Percentiles rank a stretch among this genome's conserved stretches.
These are phyloP conservation scores for Acrobeloides nanus DNA, from an alignment of 2,888 invertebrate species.

Conservation along the genomic window DNA sequence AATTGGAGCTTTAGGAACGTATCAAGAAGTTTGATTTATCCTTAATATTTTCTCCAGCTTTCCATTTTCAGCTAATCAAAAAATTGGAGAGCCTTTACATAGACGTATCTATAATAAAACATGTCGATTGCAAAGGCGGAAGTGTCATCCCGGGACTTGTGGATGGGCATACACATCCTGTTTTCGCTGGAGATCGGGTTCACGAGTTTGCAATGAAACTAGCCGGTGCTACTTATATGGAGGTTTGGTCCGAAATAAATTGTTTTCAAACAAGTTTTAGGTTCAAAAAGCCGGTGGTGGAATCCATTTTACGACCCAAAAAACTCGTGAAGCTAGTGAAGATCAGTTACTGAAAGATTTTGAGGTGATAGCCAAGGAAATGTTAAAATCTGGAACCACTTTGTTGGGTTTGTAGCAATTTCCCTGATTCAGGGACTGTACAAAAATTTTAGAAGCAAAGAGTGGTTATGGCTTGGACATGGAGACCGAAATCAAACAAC, in stretches of 20 bases:
- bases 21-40: no score
- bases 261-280: conserved; percentile 36
- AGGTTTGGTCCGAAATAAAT: conserved; percentile 46
- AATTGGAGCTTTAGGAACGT: no score
- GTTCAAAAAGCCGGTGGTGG: conserved; percentile 63
- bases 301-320: conserved; percentile 62
- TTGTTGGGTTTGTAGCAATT: no score
- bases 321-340: conserved; percentile 59
- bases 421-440: no score
- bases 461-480: conserved; percentile 62
- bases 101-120: no score
- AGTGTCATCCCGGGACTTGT: conserved; percentile 57
- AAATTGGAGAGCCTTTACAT: no score
- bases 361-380: conserved; percentile 32
- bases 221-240: conserved; percentile 63
- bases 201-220: conserved; percentile 65
- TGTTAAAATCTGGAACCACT: conserved; percentile 50
- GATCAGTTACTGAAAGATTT: conserved; percentile 57
- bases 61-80: no score
- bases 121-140: conserved; percentile 31
- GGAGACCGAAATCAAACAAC: conserved; percentile 60
- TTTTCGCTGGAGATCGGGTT: conserved; percentile 59
- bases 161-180: conserved; percentile 63
- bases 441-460: no score
- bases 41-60: no score